Base-by-base conservation (phyloP, 2,888 invertebrate genomes). In the Cerceris rybyensis region DNA sequence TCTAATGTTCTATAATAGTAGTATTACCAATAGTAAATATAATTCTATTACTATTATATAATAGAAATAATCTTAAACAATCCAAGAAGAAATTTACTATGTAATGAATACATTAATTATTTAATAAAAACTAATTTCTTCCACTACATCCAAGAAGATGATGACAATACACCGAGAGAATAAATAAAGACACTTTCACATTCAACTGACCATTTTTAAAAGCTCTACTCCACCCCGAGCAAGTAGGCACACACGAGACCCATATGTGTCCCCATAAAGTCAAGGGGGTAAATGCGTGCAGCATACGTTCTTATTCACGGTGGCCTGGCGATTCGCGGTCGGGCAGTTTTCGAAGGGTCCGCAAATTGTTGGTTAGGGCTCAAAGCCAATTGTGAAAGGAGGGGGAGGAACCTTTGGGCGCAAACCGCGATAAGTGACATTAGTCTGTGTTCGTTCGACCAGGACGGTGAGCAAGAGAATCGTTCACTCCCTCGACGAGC, bases 311-410 rank as follows among this genome's bases (percentile, higher is more conserved):
- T 82, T 75, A 75, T 80, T 82, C 77, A 83, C 77, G 73, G 73
- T 78, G 73, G 69, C 41, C 52, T 54, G 67, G 59, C 75, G 80
- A 82, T 83, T 80, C 82, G 83, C 77, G 82, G 83, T 80, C 71
- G 83, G 83, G 69, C 83, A 83, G 75, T 68, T 80, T 71, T 71
- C 80, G 83, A 80, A 83, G 83, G 83, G 83, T 82, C 80, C 82
- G 78, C 82, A 83, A 83, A 83, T 82, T 74, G 80, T 80, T 78
- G 83, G 83, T 78, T 83, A 75, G 82, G 80, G 83, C 71, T 80
- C 70, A 65, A 72, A 80, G 83, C 82, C 82, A 82, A 82, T 83
- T 70, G 80, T 78, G 73, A 72, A 69, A 59, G 72, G 69, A 81
- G 75, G 71, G 75, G 73, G 73, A 61, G 68, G 63, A 63, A 64